Percentiles rank a stretch among this genome's conserved stretches.
Conservation (phyloP, 2,888 invertebrate genomes). For the Seira musarum region DNA sequence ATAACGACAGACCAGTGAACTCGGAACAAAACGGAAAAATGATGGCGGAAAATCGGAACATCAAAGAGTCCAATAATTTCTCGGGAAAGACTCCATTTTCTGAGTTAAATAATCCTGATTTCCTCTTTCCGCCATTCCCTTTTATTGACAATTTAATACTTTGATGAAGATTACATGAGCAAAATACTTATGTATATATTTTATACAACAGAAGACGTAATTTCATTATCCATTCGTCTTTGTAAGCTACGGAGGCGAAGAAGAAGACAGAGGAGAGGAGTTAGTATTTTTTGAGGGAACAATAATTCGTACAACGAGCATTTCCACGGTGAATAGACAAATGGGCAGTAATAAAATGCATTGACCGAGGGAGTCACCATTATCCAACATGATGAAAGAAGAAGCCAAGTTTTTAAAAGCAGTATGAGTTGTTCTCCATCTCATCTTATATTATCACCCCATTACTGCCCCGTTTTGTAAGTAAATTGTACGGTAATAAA, state of each 20-base stretch:
- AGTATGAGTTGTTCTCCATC: neutral
- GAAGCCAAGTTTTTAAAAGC: neutral
- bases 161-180: constrained; percentile 8
- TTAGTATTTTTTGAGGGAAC: neutral
- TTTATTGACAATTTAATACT: constrained; percentile 1
- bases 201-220: neutral
- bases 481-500: constrained; percentile 46
- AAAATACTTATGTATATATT: too few species aligned
- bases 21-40: too few species aligned
- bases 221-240: constrained; percentile 3
- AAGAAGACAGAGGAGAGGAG: too few species aligned
- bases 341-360: constrained; percentile 39
- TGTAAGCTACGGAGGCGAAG: neutral
- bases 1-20: neutral
- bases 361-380: constrained; percentile 26
- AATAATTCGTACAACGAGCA: neutral
- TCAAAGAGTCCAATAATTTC: neutral
- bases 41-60: neutral
- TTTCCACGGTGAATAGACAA: constrained; percentile 16
- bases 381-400: constrained; percentile 9
- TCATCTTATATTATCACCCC: constrained; percentile 38
- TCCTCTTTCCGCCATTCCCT: neutral
- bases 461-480: constrained; percentile 44
- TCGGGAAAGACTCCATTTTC: neutral
- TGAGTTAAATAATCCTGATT: constrained; percentile 7